Evolutionary conservation across 1,140 invertebrate species (phyloP).

Genomic region (Aphaenogaster floridana): DNA sequence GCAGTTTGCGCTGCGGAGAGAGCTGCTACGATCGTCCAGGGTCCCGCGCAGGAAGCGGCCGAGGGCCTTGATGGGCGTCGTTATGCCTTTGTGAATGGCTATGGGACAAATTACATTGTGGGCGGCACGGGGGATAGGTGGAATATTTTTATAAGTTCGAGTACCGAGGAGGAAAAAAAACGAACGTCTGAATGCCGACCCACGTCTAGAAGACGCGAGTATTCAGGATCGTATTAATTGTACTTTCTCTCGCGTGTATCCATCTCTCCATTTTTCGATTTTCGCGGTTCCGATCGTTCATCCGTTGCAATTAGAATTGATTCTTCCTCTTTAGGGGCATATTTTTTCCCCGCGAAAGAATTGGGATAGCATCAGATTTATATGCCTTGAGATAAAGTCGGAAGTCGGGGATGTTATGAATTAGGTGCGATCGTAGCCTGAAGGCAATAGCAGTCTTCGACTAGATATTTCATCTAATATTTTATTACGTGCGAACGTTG

Average conservation of each 20-base stretch:
- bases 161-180: conserved; percentile 3
- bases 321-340: neutral
- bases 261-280: neutral
- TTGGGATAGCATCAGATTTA: neutral
- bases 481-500: neutral
- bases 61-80: conserved; percentile 70
- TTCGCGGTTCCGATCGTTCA: neutral
- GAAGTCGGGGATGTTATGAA: conserved; percentile 8
- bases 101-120: conserved; percentile 61
- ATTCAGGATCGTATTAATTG: neutral
- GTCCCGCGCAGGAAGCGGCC: conserved; percentile 74
- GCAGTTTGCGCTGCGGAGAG: conserved; percentile 87
- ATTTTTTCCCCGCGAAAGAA: neutral
- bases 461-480: conserved; percentile 14
- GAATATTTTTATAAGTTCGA: conserved; percentile 34
- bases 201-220: neutral
- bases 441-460: neutral
- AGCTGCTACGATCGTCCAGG: conserved; percentile 77
- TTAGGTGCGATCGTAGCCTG: conserved; percentile 2
- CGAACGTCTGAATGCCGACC: neutral
- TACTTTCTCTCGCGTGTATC: neutral
- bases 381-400: neutral
- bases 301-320: neutral
- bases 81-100: conserved; percentile 72
- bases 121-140: neutral